Evolutionary conservation across 2,113 vertebrate species (phyloP).

Genomic region (Trogon melanurus): DNA sequence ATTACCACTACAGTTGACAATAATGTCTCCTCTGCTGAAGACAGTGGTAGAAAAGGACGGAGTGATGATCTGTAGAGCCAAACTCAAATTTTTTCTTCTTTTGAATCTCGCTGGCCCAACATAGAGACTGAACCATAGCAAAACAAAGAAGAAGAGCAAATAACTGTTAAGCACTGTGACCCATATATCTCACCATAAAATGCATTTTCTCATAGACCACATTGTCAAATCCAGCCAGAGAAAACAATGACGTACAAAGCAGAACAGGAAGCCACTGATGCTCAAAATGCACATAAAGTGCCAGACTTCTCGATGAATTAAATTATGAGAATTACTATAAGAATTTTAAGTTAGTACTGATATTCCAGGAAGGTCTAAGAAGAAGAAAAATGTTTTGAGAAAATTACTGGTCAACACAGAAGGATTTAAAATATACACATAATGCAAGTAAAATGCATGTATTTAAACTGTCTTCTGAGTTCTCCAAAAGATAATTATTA

Average conservation of each 20-base stretch:
- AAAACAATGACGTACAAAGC: neutral
- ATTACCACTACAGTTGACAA: neutral
- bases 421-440: neutral
- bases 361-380: neutral
- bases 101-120: neutral
- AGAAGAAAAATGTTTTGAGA: neutral
- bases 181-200: neutral
- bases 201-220: neutral
- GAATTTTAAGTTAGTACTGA: neutral
- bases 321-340: neutral
- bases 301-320: neutral
- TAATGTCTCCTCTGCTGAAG: neutral
- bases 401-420: neutral
- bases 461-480: neutral
- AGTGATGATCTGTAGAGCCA: neutral
- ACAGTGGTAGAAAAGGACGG: neutral
- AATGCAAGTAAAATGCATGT: neutral
- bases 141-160: neutral
- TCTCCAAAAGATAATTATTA: neutral
- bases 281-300: neutral
- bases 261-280: neutral
- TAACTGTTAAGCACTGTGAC: neutral
- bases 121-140: neutral
- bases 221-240: neutral
- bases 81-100: neutral